A percentile compares a stretch with the other conserved stretches of the same genome.
Conservation (phyloP, 2,888 invertebrate species). For the Graphium colonna region DNA sequence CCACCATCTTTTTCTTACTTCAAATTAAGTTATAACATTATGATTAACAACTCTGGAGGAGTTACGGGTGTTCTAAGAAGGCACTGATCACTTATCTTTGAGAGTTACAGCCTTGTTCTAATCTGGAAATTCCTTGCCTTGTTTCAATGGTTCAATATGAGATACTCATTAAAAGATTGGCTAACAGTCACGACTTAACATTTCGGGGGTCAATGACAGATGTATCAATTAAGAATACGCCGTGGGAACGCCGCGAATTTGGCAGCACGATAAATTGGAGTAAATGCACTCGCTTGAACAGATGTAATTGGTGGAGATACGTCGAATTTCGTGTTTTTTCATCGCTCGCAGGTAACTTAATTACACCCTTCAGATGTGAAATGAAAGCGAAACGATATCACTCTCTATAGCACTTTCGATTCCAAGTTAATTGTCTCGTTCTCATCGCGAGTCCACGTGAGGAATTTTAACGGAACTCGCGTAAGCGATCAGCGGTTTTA, state of each 20-base stretch:
- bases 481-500: not conserved
- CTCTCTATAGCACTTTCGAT: constrained; percentile 20
- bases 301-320: constrained; percentile 13
- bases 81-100: no score
- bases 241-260: constrained; percentile 34
- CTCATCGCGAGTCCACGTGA: constrained; percentile 9
- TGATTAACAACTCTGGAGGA: no score
- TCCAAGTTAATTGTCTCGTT: constrained; percentile 12
- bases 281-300: constrained; percentile 24
- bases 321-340: no score
- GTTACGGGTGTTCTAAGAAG: no score
- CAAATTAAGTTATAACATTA: no score
- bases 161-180: constrained; percentile 1
- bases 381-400: constrained; percentile 28
- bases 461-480: constrained; percentile 3
- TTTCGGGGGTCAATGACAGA: constrained; percentile 41
- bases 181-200: constrained; percentile 18
- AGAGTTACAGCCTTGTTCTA: no score
- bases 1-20: no score
- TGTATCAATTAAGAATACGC: constrained; percentile 31
- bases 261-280: constrained; percentile 24
- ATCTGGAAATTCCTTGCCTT: no score
- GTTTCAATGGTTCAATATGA: not conserved
- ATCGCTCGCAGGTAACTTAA: constrained; percentile 10
- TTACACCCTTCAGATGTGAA: constrained; percentile 26